These are phyloP conservation scores for Apostichopus californicus DNA, from an alignment of 35 echinoderm and acorn worm species.

Conservation along the genomic window DNA sequence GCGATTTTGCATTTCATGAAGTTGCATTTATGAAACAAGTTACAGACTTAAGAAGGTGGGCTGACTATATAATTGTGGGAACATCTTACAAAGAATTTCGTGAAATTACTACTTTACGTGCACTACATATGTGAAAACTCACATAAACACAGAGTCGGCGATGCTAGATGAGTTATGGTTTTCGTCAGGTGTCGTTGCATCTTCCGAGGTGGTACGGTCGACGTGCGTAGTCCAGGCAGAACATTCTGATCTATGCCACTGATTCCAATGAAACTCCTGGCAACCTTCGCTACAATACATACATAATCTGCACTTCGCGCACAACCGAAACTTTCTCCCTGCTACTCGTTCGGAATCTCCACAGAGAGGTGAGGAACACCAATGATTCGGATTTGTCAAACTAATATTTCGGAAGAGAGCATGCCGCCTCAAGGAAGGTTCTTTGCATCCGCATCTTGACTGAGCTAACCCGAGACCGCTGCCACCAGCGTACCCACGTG, in stretches of 20 bases:
- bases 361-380: slow-evolving; percentile 84
- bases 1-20: background rate
- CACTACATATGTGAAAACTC: background rate
- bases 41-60: background rate
- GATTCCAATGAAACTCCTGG: slow-evolving; percentile 84
- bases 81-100: background rate
- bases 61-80: background rate
- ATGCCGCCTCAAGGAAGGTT: slow-evolving; percentile 53
- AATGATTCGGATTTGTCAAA: slow-evolving; percentile 65
- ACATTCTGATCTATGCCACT: slow-evolving; percentile 75
- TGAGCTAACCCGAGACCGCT: slow-evolving; percentile 56
- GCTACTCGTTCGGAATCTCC: slow-evolving; percentile 56
- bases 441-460: slow-evolving; percentile 38
- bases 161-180: slow-evolving; percentile 52
- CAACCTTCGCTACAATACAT: slow-evolving; percentile 87
- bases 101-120: background rate
- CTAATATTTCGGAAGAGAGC: slow-evolving; percentile 59
- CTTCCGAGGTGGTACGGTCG: background rate
- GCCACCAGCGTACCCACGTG: slow-evolving; percentile 62
- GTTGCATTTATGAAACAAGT: background rate
- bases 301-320: slow-evolving; percentile 77
- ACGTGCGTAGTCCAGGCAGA: slow-evolving; percentile 2
- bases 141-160: slow-evolving; percentile 49
- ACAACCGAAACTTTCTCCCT: slow-evolving; percentile 78
- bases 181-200: slow-evolving; percentile 21